phyloP scores from a whole-genome alignment of 2,888 invertebrate species.

The Mythimna vitellina region DNA sequence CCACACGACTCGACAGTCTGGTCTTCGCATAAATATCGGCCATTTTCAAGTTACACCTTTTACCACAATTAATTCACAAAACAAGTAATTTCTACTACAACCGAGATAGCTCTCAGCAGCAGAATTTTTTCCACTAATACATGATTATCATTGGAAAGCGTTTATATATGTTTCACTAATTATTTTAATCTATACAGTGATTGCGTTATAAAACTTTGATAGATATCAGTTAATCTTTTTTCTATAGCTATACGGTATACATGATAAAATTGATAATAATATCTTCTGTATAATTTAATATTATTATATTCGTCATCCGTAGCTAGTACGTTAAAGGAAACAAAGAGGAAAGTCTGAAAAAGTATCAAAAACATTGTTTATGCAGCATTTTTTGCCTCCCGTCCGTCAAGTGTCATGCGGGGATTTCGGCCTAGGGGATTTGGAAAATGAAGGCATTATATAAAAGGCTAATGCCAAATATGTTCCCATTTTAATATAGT shows the following conservation, averaged over 20 bases:
- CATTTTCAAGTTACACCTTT: slow-evolving; percentile 51
- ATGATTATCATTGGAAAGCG: slow-evolving; percentile 18
- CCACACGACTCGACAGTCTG: slow-evolving; percentile 64
- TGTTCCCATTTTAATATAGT: slow-evolving; percentile 20
- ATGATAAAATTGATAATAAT: slow-evolving; percentile 23
- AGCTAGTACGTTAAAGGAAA: slow-evolving; percentile 26
- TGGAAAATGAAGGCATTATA: slow-evolving; percentile 22
- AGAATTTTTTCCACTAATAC: slow-evolving; percentile 26
- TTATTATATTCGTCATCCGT: slow-evolving; percentile 1
- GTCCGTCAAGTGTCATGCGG: slow-evolving; percentile 60
- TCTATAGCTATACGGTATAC: slow-evolving; percentile 1
- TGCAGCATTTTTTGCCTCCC: slow-evolving; percentile 42
- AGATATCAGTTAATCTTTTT: slow-evolving; percentile 32
- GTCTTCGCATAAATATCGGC: slow-evolving; percentile 55
- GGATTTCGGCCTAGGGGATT: slow-evolving; percentile 50
- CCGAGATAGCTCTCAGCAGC: background rate
- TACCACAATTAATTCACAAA: slow-evolving; percentile 28
- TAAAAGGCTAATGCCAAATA: slow-evolving; percentile 25
- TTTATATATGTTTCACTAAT: slow-evolving; percentile 46
- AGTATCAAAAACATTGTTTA: slow-evolving; percentile 33
- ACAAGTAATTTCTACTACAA: slow-evolving; percentile 14
- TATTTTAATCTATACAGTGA: slow-evolving; percentile 38
- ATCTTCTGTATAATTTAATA: slow-evolving; percentile 1
- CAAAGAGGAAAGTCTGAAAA: slow-evolving; percentile 6
- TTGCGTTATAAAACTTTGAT: slow-evolving; percentile 39